Evolutionary conservation across 2,797 vertebrate species (phyloP), one percentile per base, ranked within the genome.

Genomic region (Neosilurus hyrtlii): DNA sequence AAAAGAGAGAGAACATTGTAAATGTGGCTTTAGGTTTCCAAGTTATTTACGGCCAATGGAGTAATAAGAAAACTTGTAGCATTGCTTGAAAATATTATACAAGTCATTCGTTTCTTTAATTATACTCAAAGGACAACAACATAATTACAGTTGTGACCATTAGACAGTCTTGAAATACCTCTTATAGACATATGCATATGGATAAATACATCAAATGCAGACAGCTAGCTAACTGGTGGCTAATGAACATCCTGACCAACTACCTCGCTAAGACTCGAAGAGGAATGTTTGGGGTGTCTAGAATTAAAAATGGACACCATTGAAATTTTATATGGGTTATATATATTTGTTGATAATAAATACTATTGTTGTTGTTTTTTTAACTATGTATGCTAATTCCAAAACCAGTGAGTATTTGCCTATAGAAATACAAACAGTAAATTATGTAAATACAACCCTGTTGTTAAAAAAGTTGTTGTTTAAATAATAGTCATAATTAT

Each of bases 101-200:
- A 74, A 59, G 20, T 73, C 51, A 75, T 59, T 18, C 30, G 59
- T 75, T 75, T 54, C 26, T 61, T 20, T 61, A 43, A 76, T 76
- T 61, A 76, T 22, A n/a, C 71, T 56, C 52, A 56, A 30, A 74
- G 26, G 71, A 56, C 35, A 77, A 24, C 3, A 49, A 49, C 1
- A 12, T 12, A 75, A 57, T 75, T 57, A 75, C 54, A 59, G 37
- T 37, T n/a, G 4, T 59, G 72, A 35, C n/a, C 30, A 76, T 61
- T 61, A 76, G 12, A 57, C 30, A 61, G 30, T 61, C 30, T 59
- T 37, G 30, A 61, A 61, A 37, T 76, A 37, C 30, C 11, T 76
- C 56, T 15, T 76, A 61, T 9, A 73, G 51, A 56, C 52, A 56
- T 54, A 61, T 35, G 0, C 22, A 37, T 59, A 57, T 59, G 72